Evolutionary conservation across 2,888 invertebrate species (phyloP), one percentile per base, ranked within the genome.

Genomic region (Tinea trinotella): DNA sequence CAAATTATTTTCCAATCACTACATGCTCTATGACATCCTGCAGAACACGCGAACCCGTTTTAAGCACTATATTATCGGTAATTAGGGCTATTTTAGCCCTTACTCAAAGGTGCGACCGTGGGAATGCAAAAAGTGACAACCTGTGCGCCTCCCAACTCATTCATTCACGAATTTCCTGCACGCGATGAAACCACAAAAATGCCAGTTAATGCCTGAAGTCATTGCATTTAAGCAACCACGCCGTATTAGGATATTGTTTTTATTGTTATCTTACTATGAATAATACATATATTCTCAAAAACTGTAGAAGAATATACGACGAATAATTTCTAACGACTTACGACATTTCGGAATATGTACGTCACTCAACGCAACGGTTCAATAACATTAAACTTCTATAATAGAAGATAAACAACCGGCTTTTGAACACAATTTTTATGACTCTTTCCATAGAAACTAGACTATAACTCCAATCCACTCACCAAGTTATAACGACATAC

Each of bases 121-220:
- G 77, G 84, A 84, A 83, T 71, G 71, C 71, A 74, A 83, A 81
- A 76, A 81, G 56, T 64, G 58, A 59, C 59, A 63, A 68, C 52
- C 18, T 68, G 67, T 66, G 65, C 66, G 66, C 66, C 62, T 53
- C 68, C 36, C 68, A 71, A 62, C 67, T 71, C 72, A 72, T 74
- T 73, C 83, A 80, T 82, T 82, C 71, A 78, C 66, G 66, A 81
- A 77, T 81, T 70, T 84, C 83, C 83, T 84, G 84, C 79, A 80
- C 74, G 82, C 80, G 68, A 80, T 60, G 81, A 83, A 83, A 74
- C 77, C 83, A 65, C 70, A 78, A 64, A 80, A 82, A 75, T 68
- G 74, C 68, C 75, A 12, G 9, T 76, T 75, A 74, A 79, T 76
- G 77, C 72, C 63, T 62, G 59, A 57, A 50, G 15, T 22, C 50